Percentiles rank a stretch among this genome's conserved stretches.
Conservation (phyloP, 2,888 invertebrate genomes). For the Fragum whitleyi region DNA sequence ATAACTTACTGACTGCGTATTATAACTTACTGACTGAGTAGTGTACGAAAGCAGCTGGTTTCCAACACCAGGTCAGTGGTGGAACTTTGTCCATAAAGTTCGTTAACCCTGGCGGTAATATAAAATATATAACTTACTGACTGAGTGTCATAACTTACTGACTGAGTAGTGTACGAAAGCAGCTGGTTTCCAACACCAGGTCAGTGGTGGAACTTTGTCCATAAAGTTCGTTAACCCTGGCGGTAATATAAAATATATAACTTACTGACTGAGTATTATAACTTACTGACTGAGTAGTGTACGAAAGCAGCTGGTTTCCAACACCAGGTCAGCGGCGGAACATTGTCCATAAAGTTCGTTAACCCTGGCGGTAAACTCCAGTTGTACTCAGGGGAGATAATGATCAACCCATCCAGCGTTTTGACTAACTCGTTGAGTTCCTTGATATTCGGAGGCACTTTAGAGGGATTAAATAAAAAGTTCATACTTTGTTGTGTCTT, state of each 20-base stretch:
- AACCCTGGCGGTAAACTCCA: constrained; percentile 40
- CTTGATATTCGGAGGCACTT: constrained; percentile 37
- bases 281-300: constrained; percentile 42
- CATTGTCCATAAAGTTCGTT: constrained; percentile 42
- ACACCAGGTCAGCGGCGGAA: constrained; percentile 23
- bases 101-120: constrained; percentile 37
- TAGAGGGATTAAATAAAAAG: constrained; percentile 30
- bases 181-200: constrained; percentile 44
- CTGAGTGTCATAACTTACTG: too few relatives aligned
- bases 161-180: constrained; percentile 40
- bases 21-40: constrained; percentile 43
- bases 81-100: constrained; percentile 46
- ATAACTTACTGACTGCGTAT: too few relatives aligned
- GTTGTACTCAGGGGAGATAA: constrained; percentile 50
- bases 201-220: constrained; percentile 37
- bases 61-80: constrained; percentile 29
- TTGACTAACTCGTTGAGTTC: constrained; percentile 32
- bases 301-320: constrained; percentile 48
- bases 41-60: constrained; percentile 37
- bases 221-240: constrained; percentile 37
- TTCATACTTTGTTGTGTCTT: constrained; percentile 38
- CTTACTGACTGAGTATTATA: too few relatives aligned
- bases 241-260: too few relatives aligned
- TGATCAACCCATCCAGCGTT: constrained; percentile 30
- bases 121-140: too few relatives aligned